A percentile compares a stretch with the other conserved stretches of the same genome.
Conservation (phyloP, 1,140 invertebrate species). For the Brachionus asplanchnoidis region DNA sequence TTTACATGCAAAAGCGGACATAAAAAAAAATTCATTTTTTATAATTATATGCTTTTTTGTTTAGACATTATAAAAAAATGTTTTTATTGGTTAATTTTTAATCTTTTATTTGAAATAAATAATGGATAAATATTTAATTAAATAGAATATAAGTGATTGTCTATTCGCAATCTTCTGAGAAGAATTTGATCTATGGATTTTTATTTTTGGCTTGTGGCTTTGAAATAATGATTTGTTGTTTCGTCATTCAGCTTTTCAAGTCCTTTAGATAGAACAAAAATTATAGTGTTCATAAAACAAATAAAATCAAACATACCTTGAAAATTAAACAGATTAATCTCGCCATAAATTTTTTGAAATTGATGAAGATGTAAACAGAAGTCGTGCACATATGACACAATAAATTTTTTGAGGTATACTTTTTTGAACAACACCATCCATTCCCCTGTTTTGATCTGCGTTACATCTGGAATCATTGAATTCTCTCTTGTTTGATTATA, state of each 20-base stretch:
- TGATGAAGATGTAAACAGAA: neutral
- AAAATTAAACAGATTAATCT: neutral
- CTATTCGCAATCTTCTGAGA: neutral
- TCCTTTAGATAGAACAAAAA: neutral
- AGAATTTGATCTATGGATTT: neutral
- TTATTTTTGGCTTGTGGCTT: neutral
- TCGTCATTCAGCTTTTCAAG: neutral
- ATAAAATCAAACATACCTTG: neutral
- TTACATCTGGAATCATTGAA: neutral
- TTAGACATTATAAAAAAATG: neutral
- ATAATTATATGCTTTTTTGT: neutral
- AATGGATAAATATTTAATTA: neutral
- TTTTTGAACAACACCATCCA: neutral
- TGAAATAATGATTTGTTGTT: neutral
- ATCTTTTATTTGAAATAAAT: neutral
- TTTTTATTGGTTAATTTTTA: neutral
- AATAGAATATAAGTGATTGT: neutral
- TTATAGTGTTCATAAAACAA: neutral
- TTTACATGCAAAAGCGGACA: too few species aligned
- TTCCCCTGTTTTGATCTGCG: neutral
- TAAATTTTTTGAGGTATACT: neutral
- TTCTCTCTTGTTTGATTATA: neutral
- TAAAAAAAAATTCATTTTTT: too few species aligned
- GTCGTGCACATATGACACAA: neutral
- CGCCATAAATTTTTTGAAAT: neutral